phyloP scores from a whole-genome alignment of 2,888 invertebrate genomes.

The Ornithoptera alexandrae region DNA sequence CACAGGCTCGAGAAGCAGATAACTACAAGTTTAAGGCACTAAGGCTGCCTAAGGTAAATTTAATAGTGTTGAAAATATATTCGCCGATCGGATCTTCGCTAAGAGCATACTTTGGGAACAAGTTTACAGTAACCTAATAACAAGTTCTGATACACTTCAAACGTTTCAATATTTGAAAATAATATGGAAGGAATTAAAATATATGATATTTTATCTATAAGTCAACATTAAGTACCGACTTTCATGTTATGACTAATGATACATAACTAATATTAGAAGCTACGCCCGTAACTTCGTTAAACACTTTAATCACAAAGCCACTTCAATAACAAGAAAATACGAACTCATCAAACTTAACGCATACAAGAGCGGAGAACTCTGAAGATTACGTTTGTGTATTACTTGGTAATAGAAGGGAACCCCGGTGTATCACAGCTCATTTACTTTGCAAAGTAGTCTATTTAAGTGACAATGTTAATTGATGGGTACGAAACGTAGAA shows the following conservation, averaged over 20 bases:
- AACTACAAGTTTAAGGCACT: too few relatives aligned
- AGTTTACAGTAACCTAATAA: too few relatives aligned
- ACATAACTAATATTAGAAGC: neutral
- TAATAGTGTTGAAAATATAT: too few relatives aligned
- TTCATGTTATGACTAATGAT: neutral
- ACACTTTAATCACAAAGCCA: neutral
- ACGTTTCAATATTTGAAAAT: too few relatives aligned
- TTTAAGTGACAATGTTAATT: neutral
- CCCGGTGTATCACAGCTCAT: neutral
- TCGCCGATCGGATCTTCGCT: too few relatives aligned
- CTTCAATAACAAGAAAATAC: neutral
- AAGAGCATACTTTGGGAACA: too few relatives aligned
- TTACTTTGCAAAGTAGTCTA: neutral
- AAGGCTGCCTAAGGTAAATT: too few relatives aligned
- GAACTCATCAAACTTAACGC: neutral
- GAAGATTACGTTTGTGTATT: neutral
- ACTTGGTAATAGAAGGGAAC: neutral
- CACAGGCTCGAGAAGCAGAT: neutral
- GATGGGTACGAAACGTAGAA: neutral
- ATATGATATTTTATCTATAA: too few relatives aligned
- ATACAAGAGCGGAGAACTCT: neutral
- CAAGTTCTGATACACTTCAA: too few relatives aligned
- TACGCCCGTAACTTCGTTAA: neutral
- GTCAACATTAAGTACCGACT: too few relatives aligned
- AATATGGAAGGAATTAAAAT: too few relatives aligned